Conservation (phyloP, 2,888 invertebrate species). For the Lepeophtheirus nordmannii region DNA sequence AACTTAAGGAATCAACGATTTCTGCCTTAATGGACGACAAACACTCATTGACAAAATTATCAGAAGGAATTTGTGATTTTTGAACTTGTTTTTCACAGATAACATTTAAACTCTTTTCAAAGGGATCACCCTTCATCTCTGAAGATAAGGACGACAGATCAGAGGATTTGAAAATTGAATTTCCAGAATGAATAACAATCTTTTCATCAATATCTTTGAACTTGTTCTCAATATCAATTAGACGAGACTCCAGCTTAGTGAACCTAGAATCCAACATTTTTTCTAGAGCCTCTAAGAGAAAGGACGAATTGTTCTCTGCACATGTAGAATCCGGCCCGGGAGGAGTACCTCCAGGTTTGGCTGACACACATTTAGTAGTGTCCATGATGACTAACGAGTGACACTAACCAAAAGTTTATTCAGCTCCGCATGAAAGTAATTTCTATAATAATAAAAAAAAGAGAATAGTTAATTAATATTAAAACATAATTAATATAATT, state of each 20-base stretch:
- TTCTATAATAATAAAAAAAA: too few relatives aligned
- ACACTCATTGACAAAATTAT: background rate
- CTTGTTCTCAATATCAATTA: background rate
- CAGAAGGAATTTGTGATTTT: background rate
- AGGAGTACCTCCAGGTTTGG: too few relatives aligned
- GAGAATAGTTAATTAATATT: too few relatives aligned
- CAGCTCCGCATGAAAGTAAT: too few relatives aligned
- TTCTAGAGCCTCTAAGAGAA: background rate
- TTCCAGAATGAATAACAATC: background rate
- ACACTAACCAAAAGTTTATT: too few relatives aligned
- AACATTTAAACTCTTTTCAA: too few relatives aligned
- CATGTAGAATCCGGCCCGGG: too few relatives aligned
- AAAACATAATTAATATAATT: too few relatives aligned
- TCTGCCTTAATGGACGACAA: background rate
- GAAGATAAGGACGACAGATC: background rate
- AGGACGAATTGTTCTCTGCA: background rate
- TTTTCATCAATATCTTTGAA: background rate
- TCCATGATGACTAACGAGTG: too few relatives aligned
- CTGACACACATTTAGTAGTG: too few relatives aligned
- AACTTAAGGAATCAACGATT: background rate
- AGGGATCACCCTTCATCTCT: background rate
- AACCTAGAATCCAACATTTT: conserved; percentile 5
- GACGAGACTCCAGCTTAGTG: background rate
- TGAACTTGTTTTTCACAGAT: background rate
- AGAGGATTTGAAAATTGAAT: background rate